These are phyloP conservation scores for Drosophila borborema DNA, from an alignment of 2,888 invertebrate species.

Conservation along the genomic window DNA sequence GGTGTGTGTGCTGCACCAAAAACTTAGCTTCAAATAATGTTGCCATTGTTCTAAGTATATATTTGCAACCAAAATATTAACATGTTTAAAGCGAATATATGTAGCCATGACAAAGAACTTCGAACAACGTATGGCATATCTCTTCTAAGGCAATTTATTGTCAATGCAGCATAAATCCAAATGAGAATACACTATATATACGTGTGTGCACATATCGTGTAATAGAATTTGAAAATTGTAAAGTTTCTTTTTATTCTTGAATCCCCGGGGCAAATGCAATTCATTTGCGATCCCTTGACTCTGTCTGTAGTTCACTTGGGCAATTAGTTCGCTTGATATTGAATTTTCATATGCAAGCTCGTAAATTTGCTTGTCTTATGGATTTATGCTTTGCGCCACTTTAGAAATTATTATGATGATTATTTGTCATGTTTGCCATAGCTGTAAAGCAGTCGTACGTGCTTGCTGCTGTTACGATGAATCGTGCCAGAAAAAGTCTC, in stretches of 20 bases:
- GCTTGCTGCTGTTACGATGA: conserved; percentile 47
- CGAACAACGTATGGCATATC: background rate
- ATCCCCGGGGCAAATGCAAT: background rate
- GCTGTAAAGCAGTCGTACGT: conserved; percentile 73
- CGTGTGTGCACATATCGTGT: background rate
- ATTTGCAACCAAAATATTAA: too few relatives aligned
- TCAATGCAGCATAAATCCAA: background rate
- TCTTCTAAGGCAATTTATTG: background rate
- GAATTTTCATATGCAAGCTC: conserved; percentile 26
- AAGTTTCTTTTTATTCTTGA: background rate
- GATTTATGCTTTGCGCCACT: conserved; percentile 56
- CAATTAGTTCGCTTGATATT: conserved; percentile 57
- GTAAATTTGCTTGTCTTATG: conserved; percentile 41
- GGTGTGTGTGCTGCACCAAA: too few relatives aligned
- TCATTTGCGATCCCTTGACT: conserved; percentile 21
- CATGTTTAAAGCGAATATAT: too few relatives aligned
- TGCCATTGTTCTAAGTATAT: too few relatives aligned
- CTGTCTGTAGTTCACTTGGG: conserved; percentile 27
- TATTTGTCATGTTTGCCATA: conserved; percentile 73
- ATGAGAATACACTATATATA: background rate
- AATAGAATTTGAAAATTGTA: background rate
- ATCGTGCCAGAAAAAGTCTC: background rate
- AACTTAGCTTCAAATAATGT: background rate
- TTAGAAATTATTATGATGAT: conserved; percentile 66
- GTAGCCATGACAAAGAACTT: background rate